phyloP scores from a whole-genome alignment of 2,797 vertebrate genomes.

The Crocodylus rhombifer region DNA sequence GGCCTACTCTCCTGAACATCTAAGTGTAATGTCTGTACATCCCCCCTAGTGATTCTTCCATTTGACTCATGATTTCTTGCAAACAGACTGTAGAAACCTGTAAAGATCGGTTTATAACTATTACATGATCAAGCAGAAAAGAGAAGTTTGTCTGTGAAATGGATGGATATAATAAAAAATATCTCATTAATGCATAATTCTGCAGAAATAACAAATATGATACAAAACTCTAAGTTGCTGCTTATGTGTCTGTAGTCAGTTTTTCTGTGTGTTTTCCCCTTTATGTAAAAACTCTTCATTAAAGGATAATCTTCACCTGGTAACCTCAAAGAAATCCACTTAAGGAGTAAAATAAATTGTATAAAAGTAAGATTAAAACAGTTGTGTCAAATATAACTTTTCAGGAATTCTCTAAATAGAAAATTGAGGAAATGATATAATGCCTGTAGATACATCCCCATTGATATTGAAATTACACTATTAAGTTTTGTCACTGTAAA shows the following conservation, averaged over 20 bases:
- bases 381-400: background rate
- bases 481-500: conserved; percentile 6
- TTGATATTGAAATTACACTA: conserved; percentile 23
- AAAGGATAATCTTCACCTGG: background rate
- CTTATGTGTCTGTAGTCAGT: background rate
- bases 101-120: background rate
- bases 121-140: background rate
- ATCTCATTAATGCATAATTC: background rate
- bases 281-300: background rate
- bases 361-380: background rate
- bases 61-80: background rate
- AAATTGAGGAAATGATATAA: background rate
- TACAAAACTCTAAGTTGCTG: background rate
- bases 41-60: background rate
- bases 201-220: background rate
- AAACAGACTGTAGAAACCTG: background rate
- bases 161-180: background rate
- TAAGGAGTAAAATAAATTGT: background rate
- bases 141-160: background rate
- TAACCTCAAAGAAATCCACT: background rate
- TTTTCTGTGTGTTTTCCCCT: background rate
- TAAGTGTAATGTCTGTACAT: background rate
- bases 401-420: conserved; percentile 19
- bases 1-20: too few species aligned
- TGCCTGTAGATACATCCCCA: background rate